These are phyloP conservation scores for Peromyscus attwateri DNA, from an alignment of 2,797 vertebrate genomes.

Conservation along the genomic window DNA sequence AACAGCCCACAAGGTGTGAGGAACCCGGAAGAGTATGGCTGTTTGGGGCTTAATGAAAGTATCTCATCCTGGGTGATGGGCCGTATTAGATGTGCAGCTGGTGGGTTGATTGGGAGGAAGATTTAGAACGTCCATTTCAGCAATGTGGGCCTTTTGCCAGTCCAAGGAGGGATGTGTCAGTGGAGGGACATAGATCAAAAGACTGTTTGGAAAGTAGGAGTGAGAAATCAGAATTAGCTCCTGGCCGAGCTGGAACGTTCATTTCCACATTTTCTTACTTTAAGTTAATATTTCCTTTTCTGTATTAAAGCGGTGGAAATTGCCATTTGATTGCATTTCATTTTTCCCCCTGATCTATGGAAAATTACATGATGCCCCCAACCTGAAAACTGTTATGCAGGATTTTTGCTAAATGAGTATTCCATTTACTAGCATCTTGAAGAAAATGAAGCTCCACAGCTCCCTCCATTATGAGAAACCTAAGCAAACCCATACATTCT, in stretches of 20 bases:
- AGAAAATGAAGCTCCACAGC: conserved; percentile 3
- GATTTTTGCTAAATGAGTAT: conserved; percentile 65
- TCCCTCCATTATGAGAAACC: conserved; percentile 9
- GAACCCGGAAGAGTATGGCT: not conserved
- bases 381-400: conserved; percentile 62
- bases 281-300: conserved; percentile 60
- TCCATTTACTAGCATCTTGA: conserved; percentile 59
- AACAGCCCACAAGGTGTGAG: not conserved
- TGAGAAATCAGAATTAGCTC: conserved; percentile 38
- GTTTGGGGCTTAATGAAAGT: not conserved
- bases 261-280: conserved; percentile 62
- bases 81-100: not conserved
- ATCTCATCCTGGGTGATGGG: not conserved
- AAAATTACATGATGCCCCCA: conserved; percentile 61
- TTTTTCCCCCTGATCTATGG: conserved; percentile 48
- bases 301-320: conserved; percentile 43
- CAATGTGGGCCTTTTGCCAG: not conserved
- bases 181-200: not conserved
- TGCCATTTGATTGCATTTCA: conserved; percentile 63
- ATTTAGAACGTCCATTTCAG: not conserved
- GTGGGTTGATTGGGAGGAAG: not conserved
- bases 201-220: not conserved
- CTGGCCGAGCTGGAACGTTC: conserved; percentile 52
- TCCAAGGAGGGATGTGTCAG: not conserved
- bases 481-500: conserved; percentile 33